A percentile compares a stretch with the other conserved stretches of the same genome.
phyloP scores from a whole-genome alignment of 2,113 vertebrate species.

The Hoplias malabaricus region DNA sequence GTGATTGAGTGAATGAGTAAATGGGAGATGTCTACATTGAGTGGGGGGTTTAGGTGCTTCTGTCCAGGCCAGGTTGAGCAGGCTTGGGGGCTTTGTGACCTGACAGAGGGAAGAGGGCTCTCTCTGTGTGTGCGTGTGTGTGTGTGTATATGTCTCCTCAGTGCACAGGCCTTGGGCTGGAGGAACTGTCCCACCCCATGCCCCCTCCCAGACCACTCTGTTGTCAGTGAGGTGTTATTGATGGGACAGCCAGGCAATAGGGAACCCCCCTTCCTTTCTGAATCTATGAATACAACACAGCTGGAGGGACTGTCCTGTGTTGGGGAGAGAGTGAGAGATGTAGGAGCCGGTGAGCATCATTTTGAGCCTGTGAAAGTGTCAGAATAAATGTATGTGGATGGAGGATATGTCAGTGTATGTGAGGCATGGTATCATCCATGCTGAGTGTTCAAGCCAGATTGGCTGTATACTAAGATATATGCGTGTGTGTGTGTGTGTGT shows the following conservation, averaged over 20 bases:
- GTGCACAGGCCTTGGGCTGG: constrained; percentile 64
- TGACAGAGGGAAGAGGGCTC: constrained; percentile 61
- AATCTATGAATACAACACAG: constrained; percentile 60
- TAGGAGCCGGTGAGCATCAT: background rate
- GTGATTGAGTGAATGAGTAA: constrained; percentile 43
- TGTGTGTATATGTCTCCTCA: constrained; percentile 35
- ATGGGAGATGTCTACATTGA: constrained; percentile 1
- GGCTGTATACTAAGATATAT: background rate
- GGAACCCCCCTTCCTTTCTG: constrained; percentile 47
- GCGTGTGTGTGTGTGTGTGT: too few species aligned
- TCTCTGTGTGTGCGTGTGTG: background rate
- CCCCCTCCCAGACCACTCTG: constrained; percentile 59
- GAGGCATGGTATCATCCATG: background rate
- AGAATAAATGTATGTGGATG: background rate
- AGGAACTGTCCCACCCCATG: constrained; percentile 34
- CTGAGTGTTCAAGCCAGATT: background rate
- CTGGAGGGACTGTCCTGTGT: constrained; percentile 39
- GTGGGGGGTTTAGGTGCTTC: constrained; percentile 53
- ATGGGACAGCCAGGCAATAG: constrained; percentile 64
- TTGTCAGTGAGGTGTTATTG: constrained; percentile 70
- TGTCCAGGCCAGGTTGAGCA: constrained; percentile 53
- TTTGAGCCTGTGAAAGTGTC: background rate
- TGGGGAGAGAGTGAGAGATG: constrained; percentile 12
- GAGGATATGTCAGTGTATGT: background rate
- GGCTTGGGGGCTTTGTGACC: constrained; percentile 54